phyloP scores from a whole-genome alignment of 2,888 invertebrate species.

The Lycocerus yunnanus region DNA sequence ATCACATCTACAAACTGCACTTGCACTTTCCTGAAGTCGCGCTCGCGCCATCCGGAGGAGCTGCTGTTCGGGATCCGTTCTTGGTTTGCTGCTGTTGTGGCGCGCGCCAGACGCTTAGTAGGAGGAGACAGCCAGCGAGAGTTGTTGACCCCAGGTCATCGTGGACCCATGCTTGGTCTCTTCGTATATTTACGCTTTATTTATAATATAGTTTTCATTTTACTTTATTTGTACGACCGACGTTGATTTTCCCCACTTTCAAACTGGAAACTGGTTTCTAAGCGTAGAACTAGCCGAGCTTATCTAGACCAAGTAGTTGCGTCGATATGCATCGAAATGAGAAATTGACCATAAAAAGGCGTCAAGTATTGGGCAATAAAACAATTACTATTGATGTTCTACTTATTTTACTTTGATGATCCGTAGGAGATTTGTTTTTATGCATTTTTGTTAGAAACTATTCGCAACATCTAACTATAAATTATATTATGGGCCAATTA shows the following conservation, averaged over 20 bases:
- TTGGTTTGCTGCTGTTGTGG: constrained; percentile 36
- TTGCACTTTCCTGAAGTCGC: constrained; percentile 41
- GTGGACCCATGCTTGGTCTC: constrained; percentile 50
- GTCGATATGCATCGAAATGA: constrained; percentile 10
- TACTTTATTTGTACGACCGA: constrained; percentile 42
- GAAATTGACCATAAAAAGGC: neutral
- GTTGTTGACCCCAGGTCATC: constrained; percentile 58
- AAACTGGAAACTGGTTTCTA: constrained; percentile 41
- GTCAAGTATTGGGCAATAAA: neutral
- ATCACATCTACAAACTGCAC: constrained; percentile 48
- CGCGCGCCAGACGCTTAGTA: constrained; percentile 53
- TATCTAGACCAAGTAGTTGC: constrained; percentile 37
- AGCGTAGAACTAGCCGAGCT: constrained; percentile 33
- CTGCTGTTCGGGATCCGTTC: constrained; percentile 29
- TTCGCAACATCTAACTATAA: constrained; percentile 20
- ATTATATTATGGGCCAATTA: constrained; percentile 35
- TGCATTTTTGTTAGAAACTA: constrained; percentile 8
- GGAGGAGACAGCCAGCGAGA: constrained; percentile 54
- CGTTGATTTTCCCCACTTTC: constrained; percentile 42
- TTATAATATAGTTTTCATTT: constrained; percentile 48
- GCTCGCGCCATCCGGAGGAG: constrained; percentile 34
- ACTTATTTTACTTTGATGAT: neutral
- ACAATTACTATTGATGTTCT: neutral
- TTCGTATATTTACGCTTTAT: constrained; percentile 47
- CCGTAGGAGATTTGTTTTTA: neutral